Base-by-base conservation (phyloP, 2,888 invertebrate species). In the Diaprepes abbreviatus region DNA sequence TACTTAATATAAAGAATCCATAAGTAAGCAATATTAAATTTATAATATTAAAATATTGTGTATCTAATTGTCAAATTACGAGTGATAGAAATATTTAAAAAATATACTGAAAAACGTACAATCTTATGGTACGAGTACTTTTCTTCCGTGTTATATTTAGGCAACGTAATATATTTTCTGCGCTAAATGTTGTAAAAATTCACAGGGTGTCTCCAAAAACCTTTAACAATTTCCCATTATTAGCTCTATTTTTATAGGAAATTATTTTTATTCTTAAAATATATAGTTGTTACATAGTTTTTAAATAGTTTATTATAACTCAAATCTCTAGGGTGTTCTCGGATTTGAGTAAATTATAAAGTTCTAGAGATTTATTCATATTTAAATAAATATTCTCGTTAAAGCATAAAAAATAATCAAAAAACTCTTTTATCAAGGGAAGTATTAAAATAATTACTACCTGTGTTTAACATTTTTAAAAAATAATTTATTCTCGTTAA, bases 1-100 rank as follows among this genome's bases (percentile, higher is more conserved):
- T 63, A 70, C 65, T 63, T 62, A 68, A 71, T 76, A 74, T 48
- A 66, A 70, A 62, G 67, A 59, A 66, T 52, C 38, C 57, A 43
- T 62, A 63, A 55, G 40, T 70, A 81, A 84, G 83, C 83, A 84
- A 84, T 84, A 84, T 81, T 83, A 83, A 80, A 75, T 76, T 79
- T 80, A 80, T 76, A 72, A 71, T 73, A 63, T 59, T 70, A 78
- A 78, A 76, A 75, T 77, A 70, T 66, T 79, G 70, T 78, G 79
- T 81, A 81, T 79, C 64, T 82, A 79, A 81, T 81, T 83, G 83
- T 83, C 83, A 83, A 83, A 83, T 83, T 83, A 82, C 78, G 79
- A 83, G 82, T 83, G 83, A 83, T 83, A 83, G 82, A 78, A 76
- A 73, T 78, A 78, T 74, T 75, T 54, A 63, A 66, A 50, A 54